These are phyloP conservation scores for Phaethon lepturus DNA, from an alignment of 2,113 vertebrate species.

Conservation along the genomic window DNA sequence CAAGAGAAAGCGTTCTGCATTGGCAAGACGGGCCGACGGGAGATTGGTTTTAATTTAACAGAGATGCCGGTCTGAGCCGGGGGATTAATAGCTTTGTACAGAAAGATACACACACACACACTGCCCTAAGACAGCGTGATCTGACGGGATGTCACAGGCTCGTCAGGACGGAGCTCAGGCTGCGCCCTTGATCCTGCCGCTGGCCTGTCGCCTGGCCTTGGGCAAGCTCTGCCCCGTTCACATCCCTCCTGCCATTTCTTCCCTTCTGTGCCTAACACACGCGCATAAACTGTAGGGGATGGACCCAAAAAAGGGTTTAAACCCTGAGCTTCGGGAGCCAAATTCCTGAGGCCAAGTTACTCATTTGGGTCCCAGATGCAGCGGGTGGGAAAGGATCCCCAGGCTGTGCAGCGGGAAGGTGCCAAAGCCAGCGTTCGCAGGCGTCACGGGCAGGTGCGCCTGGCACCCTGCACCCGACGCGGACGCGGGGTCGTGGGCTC, in stretches of 20 bases:
- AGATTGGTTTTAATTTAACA: neutral
- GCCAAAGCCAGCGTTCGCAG: neutral
- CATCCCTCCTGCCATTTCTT: neutral
- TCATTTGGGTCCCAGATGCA: no score
- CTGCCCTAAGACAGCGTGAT: neutral
- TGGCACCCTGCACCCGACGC: accelerated
- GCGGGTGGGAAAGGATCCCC: neutral
- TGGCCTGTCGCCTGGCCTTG: neutral
- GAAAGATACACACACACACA: neutral
- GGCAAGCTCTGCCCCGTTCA: neutral
- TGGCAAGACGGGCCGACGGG: neutral
- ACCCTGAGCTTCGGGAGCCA: neutral
- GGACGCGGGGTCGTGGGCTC: neutral
- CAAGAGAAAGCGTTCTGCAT: neutral
- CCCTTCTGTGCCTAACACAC: neutral
- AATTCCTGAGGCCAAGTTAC: neutral
- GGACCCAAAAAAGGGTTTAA: neutral
- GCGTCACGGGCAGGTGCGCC: neutral
- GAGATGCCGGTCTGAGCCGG: neutral
- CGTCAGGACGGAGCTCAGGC: neutral
- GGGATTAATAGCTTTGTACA: neutral
- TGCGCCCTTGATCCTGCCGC: neutral
- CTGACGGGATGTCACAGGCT: neutral
- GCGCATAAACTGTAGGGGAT: no score
- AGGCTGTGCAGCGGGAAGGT: neutral